Evolutionary conservation across 2,797 vertebrate genomes (phyloP).

Genomic region (Phylloscopus collybita): DNA sequence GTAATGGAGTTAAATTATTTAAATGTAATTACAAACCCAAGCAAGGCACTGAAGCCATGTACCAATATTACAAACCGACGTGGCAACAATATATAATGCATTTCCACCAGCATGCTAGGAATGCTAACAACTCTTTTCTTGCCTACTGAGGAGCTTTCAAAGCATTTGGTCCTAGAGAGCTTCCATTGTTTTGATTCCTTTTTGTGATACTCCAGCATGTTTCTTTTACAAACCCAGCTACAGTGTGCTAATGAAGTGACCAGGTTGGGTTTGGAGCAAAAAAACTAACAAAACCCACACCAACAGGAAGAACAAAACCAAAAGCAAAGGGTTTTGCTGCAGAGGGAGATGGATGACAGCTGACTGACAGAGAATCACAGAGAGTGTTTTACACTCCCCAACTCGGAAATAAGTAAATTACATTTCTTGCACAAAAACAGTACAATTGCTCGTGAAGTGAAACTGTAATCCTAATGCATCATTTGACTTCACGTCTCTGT

Average conservation of each 20-base stretch:
- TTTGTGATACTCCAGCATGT: neutral
- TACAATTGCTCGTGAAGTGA: neutral
- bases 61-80: conserved; percentile 31
- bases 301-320: neutral
- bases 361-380: neutral
- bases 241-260: neutral
- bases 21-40: conserved; percentile 70
- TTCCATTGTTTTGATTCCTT: neutral
- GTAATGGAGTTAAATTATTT: conserved; percentile 67
- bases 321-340: neutral
- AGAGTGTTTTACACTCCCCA: neutral
- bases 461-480: neutral
- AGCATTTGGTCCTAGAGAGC: neutral
- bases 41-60: conserved; percentile 42
- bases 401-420: neutral
- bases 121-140: neutral
- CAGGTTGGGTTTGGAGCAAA: neutral
- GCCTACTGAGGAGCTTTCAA: neutral
- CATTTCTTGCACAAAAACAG: neutral
- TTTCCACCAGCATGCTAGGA: neutral
- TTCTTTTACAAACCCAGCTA: neutral
- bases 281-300: neutral
- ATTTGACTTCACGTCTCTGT: neutral
- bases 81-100: conserved; percentile 46
- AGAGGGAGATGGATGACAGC: neutral